Evolutionary conservation across 2,113 vertebrate genomes (phyloP).

Genomic region (Acanthochromis polyacanthus): DNA sequence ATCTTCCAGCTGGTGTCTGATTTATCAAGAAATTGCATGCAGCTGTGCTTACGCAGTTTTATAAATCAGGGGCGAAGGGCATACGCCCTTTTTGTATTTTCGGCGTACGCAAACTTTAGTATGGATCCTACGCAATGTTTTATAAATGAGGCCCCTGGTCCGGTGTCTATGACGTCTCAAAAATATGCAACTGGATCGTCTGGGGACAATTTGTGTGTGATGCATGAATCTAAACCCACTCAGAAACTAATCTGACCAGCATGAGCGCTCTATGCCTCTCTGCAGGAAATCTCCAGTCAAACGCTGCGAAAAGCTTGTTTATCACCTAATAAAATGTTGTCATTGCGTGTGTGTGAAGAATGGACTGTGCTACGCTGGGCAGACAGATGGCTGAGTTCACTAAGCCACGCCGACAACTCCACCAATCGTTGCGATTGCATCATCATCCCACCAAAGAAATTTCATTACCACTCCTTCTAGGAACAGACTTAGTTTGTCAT

Average conservation of each 20-base stretch:
- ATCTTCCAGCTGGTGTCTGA: too few species aligned
- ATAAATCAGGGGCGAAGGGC: too few species aligned
- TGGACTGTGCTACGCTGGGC: not conserved
- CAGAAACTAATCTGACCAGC: not conserved
- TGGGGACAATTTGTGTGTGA: not conserved
- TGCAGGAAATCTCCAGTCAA: not conserved
- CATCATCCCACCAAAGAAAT: constrained; percentile 30
- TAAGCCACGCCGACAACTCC: constrained; percentile 47
- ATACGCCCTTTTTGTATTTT: too few species aligned
- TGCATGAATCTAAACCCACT: not conserved
- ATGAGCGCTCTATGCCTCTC: not conserved
- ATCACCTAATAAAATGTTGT: constrained; percentile 40
- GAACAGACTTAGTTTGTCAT: too few species aligned
- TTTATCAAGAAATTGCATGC: too few species aligned
- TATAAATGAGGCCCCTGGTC: too few species aligned
- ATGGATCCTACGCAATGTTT: too few species aligned
- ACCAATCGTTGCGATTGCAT: constrained; percentile 45
- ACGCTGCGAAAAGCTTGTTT: constrained; percentile 13
- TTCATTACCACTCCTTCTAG: not conserved
- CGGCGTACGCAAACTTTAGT: too few species aligned
- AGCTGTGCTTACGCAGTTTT: too few species aligned
- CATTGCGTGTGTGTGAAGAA: constrained; percentile 42
- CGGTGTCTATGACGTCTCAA: not conserved
- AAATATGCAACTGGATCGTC: not conserved
- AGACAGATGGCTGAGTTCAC: constrained; percentile 50